phyloP scores from a whole-genome alignment of 2,888 invertebrate species.

The Hylaea fasciaria region DNA sequence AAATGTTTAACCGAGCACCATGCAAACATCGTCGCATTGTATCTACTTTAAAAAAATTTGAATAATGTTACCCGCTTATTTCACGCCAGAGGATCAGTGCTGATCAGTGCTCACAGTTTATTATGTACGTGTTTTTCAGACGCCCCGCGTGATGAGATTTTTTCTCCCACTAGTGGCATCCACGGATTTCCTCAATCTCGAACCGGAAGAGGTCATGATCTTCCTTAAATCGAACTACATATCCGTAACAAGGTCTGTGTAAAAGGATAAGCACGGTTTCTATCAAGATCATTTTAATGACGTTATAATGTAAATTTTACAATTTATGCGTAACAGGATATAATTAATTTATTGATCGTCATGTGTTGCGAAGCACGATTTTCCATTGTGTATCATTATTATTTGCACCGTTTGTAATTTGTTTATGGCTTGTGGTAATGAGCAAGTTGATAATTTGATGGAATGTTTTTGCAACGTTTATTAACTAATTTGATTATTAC shows the following conservation, averaged over 20 bases:
- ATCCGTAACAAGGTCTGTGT: slow-evolving; percentile 87
- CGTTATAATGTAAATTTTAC: slow-evolving; percentile 3
- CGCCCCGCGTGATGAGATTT: slow-evolving; percentile 90
- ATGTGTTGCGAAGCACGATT: slow-evolving; percentile 14
- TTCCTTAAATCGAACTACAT: slow-evolving; percentile 90
- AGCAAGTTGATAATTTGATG: not conserved
- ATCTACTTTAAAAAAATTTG: too few relatives aligned
- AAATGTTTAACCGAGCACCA: too few relatives aligned
- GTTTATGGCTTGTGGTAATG: not conserved
- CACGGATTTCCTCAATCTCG: slow-evolving; percentile 88
- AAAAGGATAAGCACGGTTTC: not conserved
- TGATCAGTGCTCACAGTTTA: too few relatives aligned
- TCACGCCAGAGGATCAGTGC: too few relatives aligned
- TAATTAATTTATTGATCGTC: slow-evolving; percentile 5
- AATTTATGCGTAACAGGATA: slow-evolving; percentile 11
- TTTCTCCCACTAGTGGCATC: slow-evolving; percentile 91
- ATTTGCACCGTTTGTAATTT: not conserved
- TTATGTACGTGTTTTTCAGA: slow-evolving; percentile 49
- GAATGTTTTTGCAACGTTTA: too few relatives aligned
- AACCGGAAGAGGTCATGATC: slow-evolving; percentile 87
- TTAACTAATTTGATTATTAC: too few relatives aligned
- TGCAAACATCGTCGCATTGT: too few relatives aligned
- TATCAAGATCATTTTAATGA: not conserved
- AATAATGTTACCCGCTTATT: too few relatives aligned
- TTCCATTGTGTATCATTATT: slow-evolving; percentile 6